Evolutionary conservation across 2,888 invertebrate species (phyloP).

Genomic region (Lysandra bellargus): DNA sequence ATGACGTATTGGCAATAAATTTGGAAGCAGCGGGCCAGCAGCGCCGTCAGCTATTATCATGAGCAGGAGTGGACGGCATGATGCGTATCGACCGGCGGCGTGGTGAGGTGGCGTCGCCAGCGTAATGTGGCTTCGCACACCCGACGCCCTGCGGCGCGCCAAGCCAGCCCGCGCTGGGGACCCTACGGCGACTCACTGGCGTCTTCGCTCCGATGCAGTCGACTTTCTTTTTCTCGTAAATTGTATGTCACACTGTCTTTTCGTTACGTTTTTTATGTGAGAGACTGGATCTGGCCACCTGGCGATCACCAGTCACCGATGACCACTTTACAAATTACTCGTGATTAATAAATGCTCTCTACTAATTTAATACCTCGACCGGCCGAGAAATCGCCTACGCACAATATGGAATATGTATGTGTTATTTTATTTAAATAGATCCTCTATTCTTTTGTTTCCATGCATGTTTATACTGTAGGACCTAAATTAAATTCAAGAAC

Average conservation of each 20-base stretch:
- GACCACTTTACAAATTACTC: slow-evolving; percentile 27
- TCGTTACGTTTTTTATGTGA: slow-evolving; percentile 40
- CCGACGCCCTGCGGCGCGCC: slow-evolving; percentile 61
- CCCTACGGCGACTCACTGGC: slow-evolving; percentile 53
- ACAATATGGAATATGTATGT: background rate
- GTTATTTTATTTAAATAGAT: background rate
- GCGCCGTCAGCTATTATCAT: slow-evolving; percentile 36
- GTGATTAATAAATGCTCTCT: slow-evolving; percentile 22
- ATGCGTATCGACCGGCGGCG: slow-evolving; percentile 60
- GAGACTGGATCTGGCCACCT: slow-evolving; percentile 19
- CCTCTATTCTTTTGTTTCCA: background rate
- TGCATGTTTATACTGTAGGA: background rate
- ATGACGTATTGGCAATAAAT: slow-evolving; percentile 35
- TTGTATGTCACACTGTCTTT: slow-evolving; percentile 43
- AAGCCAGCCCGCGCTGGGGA: slow-evolving; percentile 57
- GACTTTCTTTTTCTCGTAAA: slow-evolving; percentile 43
- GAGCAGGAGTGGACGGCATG: slow-evolving; percentile 40
- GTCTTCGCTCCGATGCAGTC: slow-evolving; percentile 44
- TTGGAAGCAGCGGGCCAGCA: slow-evolving; percentile 36
- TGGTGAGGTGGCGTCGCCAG: slow-evolving; percentile 56
- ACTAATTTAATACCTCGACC: slow-evolving; percentile 26
- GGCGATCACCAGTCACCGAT: slow-evolving; percentile 17
- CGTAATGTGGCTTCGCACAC: slow-evolving; percentile 50
- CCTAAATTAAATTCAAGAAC: background rate
- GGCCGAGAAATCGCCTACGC: slow-evolving; percentile 14